Percentiles rank a stretch among this genome's conserved stretches.
Evolutionary conservation across 2,888 invertebrate genomes (phyloP).

Genomic region (Conistra vaccinii): DNA sequence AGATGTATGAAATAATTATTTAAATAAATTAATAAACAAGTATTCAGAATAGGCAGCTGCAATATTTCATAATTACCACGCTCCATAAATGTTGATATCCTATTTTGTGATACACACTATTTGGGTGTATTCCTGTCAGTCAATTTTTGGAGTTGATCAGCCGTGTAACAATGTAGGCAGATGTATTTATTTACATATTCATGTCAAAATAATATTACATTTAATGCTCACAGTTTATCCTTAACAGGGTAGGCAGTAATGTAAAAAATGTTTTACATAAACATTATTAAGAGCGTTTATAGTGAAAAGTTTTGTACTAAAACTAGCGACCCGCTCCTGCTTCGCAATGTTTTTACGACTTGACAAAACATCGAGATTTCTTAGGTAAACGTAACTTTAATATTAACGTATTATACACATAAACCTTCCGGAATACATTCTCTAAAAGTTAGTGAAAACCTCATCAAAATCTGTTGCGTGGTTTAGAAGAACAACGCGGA

Average conservation of each 20-base stretch:
- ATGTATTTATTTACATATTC: background rate
- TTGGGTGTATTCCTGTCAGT: slow-evolving; percentile 13
- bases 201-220: background rate
- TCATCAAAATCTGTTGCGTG: too few relatives aligned
- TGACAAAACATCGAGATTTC: too few relatives aligned
- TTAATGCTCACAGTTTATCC: background rate
- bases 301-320: too few relatives aligned
- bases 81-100: slow-evolving; percentile 18
- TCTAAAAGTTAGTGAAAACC: too few relatives aligned
- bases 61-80: background rate
- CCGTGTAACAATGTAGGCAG: slow-evolving; percentile 11
- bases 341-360: too few relatives aligned
- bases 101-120: background rate
- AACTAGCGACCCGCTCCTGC: too few relatives aligned
- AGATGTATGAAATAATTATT: too few relatives aligned
- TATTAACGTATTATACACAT: too few relatives aligned
- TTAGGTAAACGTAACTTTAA: too few relatives aligned
- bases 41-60: slow-evolving; percentile 2
- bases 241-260: background rate
- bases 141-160: slow-evolving; percentile 17
- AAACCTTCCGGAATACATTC: too few relatives aligned
- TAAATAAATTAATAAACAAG: background rate
- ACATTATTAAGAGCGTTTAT: too few relatives aligned
- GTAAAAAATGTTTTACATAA: background rate
- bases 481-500: too few relatives aligned